Evolutionary conservation across 2,113 vertebrate genomes (phyloP).

Genomic region (Baryphthengus martii): DNA sequence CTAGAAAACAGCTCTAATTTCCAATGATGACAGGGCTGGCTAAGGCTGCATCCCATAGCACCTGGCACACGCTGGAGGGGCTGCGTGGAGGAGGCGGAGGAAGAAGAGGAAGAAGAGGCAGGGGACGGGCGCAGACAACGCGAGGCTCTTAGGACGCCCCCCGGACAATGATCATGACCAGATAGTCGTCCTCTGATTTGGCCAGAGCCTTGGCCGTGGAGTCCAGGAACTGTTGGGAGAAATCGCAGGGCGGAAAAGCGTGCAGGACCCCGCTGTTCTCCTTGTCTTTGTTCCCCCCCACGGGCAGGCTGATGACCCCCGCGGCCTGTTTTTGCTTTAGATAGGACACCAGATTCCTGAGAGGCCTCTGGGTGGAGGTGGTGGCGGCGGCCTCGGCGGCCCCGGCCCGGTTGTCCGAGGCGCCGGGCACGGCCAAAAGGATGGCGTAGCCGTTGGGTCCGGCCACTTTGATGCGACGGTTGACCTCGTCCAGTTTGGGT

Average conservation of each 20-base stretch:
- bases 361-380: slow-evolving; percentile 91
- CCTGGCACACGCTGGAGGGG: slow-evolving; percentile 83
- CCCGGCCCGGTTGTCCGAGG: slow-evolving; percentile 80
- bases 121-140: slow-evolving; percentile 68
- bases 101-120: slow-evolving; percentile 52
- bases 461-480: slow-evolving; percentile 96
- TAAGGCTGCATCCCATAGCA: slow-evolving; percentile 88
- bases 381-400: slow-evolving; percentile 75
- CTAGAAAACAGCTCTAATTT: slow-evolving; percentile 75
- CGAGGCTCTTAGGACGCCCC: slow-evolving; percentile 90
- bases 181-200: slow-evolving; percentile 99
- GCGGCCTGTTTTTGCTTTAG: slow-evolving; percentile 99
- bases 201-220: slow-evolving; percentile 95
- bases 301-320: slow-evolving; percentile 97
- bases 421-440: slow-evolving; percentile 91
- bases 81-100: slow-evolving; percentile 80
- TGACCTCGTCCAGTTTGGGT: slow-evolving; percentile 98
- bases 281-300: slow-evolving; percentile 97
- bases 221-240: slow-evolving; percentile 99
- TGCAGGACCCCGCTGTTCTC: slow-evolving; percentile 97
- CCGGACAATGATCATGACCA: slow-evolving; percentile 99
- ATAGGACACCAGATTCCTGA: slow-evolving; percentile 99
- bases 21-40: slow-evolving; percentile 71
- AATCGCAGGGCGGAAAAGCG: slow-evolving; percentile 98
- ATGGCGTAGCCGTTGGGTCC: slow-evolving; percentile 93